Conservation (phyloP, 2,888 invertebrate species). For the Drosophila siamana region DNA sequence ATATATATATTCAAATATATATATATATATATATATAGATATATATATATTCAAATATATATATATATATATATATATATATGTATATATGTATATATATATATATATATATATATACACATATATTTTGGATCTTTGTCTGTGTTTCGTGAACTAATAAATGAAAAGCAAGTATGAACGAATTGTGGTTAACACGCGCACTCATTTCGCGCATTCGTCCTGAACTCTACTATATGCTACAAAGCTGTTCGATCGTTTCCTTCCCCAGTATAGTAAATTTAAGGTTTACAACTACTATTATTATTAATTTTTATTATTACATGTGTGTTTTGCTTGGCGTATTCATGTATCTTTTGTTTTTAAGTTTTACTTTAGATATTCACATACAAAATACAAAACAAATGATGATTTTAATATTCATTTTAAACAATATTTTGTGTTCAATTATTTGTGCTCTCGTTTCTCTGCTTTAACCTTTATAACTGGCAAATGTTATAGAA, state of each 20-base stretch:
- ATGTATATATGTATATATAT: conserved; percentile 17
- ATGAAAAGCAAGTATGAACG: conserved; percentile 58
- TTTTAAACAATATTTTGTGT: conserved; percentile 43
- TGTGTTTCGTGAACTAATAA: conserved; percentile 79
- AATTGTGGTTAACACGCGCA: conserved; percentile 14
- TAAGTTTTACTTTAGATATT: conserved; percentile 58
- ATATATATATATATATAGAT: conserved; percentile 45
- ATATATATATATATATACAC: conserved; percentile 44
- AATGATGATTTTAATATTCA: conserved; percentile 57
- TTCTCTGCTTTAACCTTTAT: conserved; percentile 31
- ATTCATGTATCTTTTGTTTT: conserved; percentile 55
- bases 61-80: conserved; percentile 41
- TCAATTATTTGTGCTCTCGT: background rate
- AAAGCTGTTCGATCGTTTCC: background rate
- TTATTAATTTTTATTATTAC: background rate
- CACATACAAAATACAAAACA: conserved; percentile 42
- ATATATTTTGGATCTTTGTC: conserved; percentile 81
- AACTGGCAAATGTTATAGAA: conserved; percentile 48
- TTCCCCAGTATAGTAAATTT: conserved; percentile 10
- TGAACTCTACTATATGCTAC: background rate
- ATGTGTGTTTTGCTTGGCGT: conserved; percentile 36
- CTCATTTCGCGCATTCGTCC: conserved; percentile 19
- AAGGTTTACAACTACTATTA: background rate
- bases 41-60: too few relatives aligned
- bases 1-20: conserved; percentile 31